Evolutionary conservation across 2,888 invertebrate species (phyloP), one percentile per base, ranked within the genome.

Genomic region (Muschampia plurimacula): DNA sequence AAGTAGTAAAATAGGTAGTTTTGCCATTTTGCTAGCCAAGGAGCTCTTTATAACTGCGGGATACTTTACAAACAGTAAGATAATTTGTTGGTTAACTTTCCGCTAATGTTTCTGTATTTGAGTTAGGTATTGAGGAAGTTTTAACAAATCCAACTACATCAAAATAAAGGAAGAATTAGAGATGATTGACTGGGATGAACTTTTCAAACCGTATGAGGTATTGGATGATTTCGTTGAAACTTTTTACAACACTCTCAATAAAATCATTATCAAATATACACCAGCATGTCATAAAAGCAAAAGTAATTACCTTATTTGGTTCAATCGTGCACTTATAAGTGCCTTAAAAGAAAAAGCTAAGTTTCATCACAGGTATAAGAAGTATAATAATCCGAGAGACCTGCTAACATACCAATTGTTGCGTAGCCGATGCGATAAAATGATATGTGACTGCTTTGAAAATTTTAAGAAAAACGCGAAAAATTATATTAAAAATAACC

Each of bases 401-500:
- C 15, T 64, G 9, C 28, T 64, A 46, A 46, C 41, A 22, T 64
- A 64, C 28, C 64, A 64, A 64, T 12, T 64, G 46, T 41, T 64
- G n/a, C 41, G 64, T 12, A 41, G 46, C n/a, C 64, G 64, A 15
- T 64, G 64, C 15, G n/a, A n/a, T 15, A 52, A n/a, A 52, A 52
- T 52, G 52, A 15, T 52, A 7, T 6, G 6, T 15, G 52, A 52
- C n/a, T 15, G 52, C 12, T 52, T 52, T 7, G 15, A 52, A 15
- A 4, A 5, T 15, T 52, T 15, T 12, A 52, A 52, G n/a, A 4
- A n/a, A 15, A 15, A 62, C 9, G 62, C 36, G 12, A 64, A 64
- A 64, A 64, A 41, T n/a, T 22, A 64, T 13, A 64, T 46, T 46
- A 64, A 64, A 46, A 64, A 64, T 22, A 12, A 64, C 28, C 66